Evolutionary conservation across 1,140 invertebrate genomes (phyloP).

Genomic region (Drosophila nannoptera): DNA sequence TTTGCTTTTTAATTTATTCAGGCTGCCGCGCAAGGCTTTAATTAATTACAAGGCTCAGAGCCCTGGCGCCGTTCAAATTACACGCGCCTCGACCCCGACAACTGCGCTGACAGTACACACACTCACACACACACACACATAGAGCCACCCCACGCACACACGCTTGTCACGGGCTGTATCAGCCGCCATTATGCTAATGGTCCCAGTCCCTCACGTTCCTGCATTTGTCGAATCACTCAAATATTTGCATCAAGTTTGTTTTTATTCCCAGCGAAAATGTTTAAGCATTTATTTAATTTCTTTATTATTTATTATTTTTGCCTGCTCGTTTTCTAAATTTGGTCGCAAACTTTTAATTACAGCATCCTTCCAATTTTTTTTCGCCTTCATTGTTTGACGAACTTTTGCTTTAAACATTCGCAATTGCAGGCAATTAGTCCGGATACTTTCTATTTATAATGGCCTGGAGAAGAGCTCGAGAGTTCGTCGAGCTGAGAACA

Average conservation of each 20-base stretch:
- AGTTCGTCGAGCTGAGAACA: background rate
- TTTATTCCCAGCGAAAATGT: background rate
- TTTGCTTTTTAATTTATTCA: conserved; percentile 26
- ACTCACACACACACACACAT: background rate
- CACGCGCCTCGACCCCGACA: background rate
- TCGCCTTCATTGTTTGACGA: background rate
- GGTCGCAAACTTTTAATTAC: conserved; percentile 30
- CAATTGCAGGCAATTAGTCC: conserved; percentile 20
- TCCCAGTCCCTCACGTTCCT: background rate
- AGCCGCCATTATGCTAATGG: conserved; percentile 20
- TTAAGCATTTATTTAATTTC: conserved; percentile 20
- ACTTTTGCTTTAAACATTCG: conserved; percentile 15
- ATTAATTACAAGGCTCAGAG: conserved; percentile 43
- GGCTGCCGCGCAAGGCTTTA: conserved; percentile 27
- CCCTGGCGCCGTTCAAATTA: background rate
- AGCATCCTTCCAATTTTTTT: background rate
- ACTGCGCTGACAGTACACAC: conserved; percentile 2
- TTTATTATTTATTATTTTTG: background rate
- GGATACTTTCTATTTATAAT: background rate
- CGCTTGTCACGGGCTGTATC: conserved; percentile 33
- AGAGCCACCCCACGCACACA: background rate
- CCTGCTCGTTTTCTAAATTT: background rate
- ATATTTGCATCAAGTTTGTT: conserved; percentile 31
- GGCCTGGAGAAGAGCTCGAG: background rate
- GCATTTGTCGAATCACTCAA: background rate